Evolutionary conservation across 2,888 invertebrate species (phyloP), one percentile per base, ranked within the genome.

Genomic region (Sphecodes monilicornis): DNA sequence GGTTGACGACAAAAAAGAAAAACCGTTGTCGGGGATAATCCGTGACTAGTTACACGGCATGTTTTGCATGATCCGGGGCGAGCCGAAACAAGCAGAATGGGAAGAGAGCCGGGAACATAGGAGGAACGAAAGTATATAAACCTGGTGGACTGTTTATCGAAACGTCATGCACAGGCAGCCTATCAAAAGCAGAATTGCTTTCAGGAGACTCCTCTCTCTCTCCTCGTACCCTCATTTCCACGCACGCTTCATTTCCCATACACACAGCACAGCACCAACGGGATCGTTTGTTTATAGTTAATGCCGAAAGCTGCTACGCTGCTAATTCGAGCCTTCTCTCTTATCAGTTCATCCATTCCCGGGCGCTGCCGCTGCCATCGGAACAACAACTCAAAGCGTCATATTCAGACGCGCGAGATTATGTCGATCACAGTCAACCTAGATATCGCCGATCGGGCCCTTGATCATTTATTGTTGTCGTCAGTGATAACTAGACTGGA

Each of bases 91-190:
- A 82, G 71, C 66, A 75, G 83, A 80, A 76, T 77, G 72, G 72
- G 76, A 84, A 71, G 54, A 74, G 84, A 73, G 72, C 75, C 78
- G 85, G 57, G 60, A 60, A 60, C 60, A 79, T 74, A 86, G 80
- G 85, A 78, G 84, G 32, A 70, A 81, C 84, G 86, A 89, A 88
- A 86, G 86, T 89, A 86, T 86, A 89, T 88, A 88, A 89, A 89
- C 89, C 60, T 60, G 89, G 82, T 85, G 87, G 87, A 86, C 88
- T 91, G 92, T 93, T 93, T 93, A 93, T 93, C 93, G 92, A 93
- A 93, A 93, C 93, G 93, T 93, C 93, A 93, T 88, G 88, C 84
- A 89, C 93, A 93, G 93, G 89, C 89, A 78, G 78, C 87, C 91
- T 86, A 92, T 91, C 92, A 92, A 91, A 91, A 91, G 80, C 91